Base-by-base conservation (phyloP, 2,888 invertebrate genomes). In the Thecophora atra region DNA sequence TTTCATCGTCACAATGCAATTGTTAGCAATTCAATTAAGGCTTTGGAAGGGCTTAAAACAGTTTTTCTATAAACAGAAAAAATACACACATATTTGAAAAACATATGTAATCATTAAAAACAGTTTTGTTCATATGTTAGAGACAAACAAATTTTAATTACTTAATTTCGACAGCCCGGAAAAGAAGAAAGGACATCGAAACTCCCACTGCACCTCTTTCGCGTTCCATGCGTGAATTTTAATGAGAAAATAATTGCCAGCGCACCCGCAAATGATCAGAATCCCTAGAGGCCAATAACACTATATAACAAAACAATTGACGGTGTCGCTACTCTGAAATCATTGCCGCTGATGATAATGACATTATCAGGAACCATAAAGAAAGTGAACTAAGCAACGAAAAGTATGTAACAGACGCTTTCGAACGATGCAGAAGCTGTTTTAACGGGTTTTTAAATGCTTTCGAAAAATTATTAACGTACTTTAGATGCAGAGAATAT, bases 161-260 rank as follows among this genome's bases (percentile, higher is more conserved):
- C 65, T 51, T 65, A 52, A 65, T 65, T 52, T 28, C n/a, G 51
- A n/a, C 47, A 52, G 21, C 2, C n/a, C n/a, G 21, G 17, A 21
- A 42, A 5, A 15, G 17, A 15, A 15, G 17, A 47, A 5, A 47
- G n/a, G 47, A 11, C 5, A 17, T 47, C 37, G 37, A 37, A 1
- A 6, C 3, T 37, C 37, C 37, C 3, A 37, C 37, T 37, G 6
- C 37, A 11, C 37, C 37, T 8, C 37, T 37, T 37, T 11, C 0
- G 37, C 11, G 37, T 11, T 37, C 37, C 6, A 11, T 37, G 37
- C 28, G 24, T 44, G 44, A 44, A 47, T 51, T 65, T 30, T 65
- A 65, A 65, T 65, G 65, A 51, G n/a, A 65, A 52, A 51, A 44
- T 65, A 65, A 65, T 65, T 65, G 65, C 17, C 11, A 65, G 5